Evolutionary conservation across 2,888 invertebrate genomes (phyloP), one percentile per base, ranked within the genome.

Genomic region (Acronicta aceris): DNA sequence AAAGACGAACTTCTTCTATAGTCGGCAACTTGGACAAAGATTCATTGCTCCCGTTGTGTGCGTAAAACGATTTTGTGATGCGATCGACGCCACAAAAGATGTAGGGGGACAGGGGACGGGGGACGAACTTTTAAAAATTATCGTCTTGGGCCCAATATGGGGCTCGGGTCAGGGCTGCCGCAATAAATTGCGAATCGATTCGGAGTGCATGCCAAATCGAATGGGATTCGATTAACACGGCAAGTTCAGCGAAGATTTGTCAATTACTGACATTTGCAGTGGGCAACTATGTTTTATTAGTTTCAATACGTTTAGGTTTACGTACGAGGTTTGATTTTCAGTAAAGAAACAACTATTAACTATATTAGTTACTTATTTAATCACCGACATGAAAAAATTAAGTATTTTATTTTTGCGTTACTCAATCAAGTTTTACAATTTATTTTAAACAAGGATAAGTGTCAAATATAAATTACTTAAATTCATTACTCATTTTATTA

Each of bases 21-120:
- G 74, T 65, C 52, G 68, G 41, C 65, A 84, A 85, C 76, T 87
- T 79, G 74, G 82, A 83, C 83, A 73, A 78, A 82, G 86, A 87
- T 87, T 82, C 87, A 86, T 85, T 74, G 82, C 73, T 74, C 68
- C 76, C 78, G 75, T 74, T 78, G 79, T 81, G 74, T 78, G 79
- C 77, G 73, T 76, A 76, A 81, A 78, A 71, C 76, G 80, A 77
- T 84, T 82, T 78, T 74, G 68, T 71, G 80, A 73, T 78, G 75
- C 75, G 69, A 61, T 77, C 67, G 51, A 71, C 69, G 64, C 70
- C 74, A 64, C 65, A 76, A 76, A 78, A 71, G 64, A 65, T 46
- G 38, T 38, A 38, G 38, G n/a, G 33, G 33, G 33, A 12, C 33
- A 38, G n/a, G 38, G 38, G 38, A 38, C n/a, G 59, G 56, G 59